phyloP scores from a whole-genome alignment of 2,888 invertebrate genomes.

The Rotaria macrura region DNA sequence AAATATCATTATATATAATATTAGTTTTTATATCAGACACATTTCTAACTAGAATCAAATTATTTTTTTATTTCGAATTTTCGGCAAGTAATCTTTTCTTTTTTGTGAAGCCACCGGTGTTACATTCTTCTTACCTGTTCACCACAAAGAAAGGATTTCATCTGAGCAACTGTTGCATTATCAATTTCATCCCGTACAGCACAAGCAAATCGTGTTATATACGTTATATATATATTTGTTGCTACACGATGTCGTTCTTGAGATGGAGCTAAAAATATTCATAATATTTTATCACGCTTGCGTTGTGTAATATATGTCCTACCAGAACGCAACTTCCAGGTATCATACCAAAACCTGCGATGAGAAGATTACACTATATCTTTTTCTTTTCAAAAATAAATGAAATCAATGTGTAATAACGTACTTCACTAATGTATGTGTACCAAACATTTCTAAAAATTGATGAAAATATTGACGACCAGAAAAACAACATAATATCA shows the following conservation, averaged over 20 bases:
- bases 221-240: constrained; percentile 80
- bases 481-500: background rate
- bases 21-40: too few relatives aligned
- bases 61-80: too few relatives aligned
- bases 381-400: too few relatives aligned
- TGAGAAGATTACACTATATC: background rate
- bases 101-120: too few relatives aligned
- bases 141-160: constrained; percentile 75
- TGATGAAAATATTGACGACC: background rate
- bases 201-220: constrained; percentile 68
- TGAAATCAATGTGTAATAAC: background rate
- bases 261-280: background rate
- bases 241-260: constrained; percentile 74
- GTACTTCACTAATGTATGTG: background rate
- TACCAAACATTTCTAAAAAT: constrained; percentile 13
- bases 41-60: too few relatives aligned
- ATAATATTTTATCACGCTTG: background rate
- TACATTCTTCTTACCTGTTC: constrained; percentile 55
- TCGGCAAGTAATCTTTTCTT: too few relatives aligned
- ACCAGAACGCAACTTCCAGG: constrained; percentile 19
- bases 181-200: constrained; percentile 65
- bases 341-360: background rate
- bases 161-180: constrained; percentile 59
- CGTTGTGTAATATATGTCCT: background rate
- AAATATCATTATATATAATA: too few relatives aligned